phyloP scores from a whole-genome alignment of 1,140 invertebrate genomes.

The Lysiphlebus fabarum region DNA sequence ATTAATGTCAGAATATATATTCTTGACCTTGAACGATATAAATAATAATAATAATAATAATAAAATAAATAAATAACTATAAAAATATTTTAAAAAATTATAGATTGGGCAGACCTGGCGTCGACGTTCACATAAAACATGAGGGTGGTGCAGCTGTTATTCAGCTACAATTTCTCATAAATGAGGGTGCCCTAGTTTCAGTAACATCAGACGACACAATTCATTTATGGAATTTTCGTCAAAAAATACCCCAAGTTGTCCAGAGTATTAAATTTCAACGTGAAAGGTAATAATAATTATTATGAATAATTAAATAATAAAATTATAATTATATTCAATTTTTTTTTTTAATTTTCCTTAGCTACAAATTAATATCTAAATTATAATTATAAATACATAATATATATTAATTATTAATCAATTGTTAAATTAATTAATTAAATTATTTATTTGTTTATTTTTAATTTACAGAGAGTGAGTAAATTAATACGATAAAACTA shows the following conservation, averaged over 20 bases:
- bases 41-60: constrained; percentile 7
- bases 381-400: no score
- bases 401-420: no score
- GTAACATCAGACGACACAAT: constrained; percentile 92
- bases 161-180: constrained; percentile 90
- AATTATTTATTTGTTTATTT: no score
- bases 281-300: constrained; percentile 69
- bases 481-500: no score
- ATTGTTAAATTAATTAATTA: no score
- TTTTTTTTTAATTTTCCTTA: no score
- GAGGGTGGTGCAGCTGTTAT: constrained; percentile 75
- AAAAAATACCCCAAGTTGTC: constrained; percentile 91
- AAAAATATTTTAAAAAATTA: no score
- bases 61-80: no score
- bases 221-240: constrained; percentile 96
- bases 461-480: no score
- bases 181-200: constrained; percentile 93
- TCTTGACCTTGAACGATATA: constrained; percentile 32
- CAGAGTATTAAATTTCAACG: constrained; percentile 95
- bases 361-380: no score
- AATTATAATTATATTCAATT: no score
- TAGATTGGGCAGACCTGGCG: constrained; percentile 90
- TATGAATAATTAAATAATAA: neutral
- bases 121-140: constrained; percentile 90
- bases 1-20: constrained; percentile 31